Conservation (phyloP, 1,140 invertebrate genomes). For the Cydia fagiglandana region DNA sequence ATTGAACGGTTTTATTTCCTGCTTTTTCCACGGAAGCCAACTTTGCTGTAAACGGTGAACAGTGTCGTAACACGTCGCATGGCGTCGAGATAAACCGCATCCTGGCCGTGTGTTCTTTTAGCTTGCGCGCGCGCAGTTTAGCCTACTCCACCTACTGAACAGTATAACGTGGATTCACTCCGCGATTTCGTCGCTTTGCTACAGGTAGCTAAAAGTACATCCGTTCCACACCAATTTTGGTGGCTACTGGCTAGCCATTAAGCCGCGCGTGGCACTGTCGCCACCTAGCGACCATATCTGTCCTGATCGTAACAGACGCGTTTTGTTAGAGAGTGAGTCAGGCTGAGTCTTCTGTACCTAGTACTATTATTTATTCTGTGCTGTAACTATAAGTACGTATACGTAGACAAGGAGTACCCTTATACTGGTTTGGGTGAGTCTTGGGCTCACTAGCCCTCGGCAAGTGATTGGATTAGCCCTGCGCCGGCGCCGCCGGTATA, state of each 20-base stretch:
- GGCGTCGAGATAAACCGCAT: conserved; percentile 7
- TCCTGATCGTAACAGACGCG: too few relatives aligned
- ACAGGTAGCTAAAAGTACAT: too few relatives aligned
- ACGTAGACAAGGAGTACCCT: not conserved
- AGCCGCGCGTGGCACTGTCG: too few relatives aligned
- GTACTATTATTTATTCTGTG: too few relatives aligned
- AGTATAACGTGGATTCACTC: not conserved
- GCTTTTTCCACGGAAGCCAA: conserved; percentile 17
- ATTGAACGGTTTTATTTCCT: conserved; percentile 19
- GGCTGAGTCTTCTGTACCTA: too few relatives aligned
- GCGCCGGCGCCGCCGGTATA: conserved; percentile 14
- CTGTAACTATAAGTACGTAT: not conserved
- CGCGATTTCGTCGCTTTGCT: too few relatives aligned
- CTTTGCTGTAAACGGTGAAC: conserved; percentile 5
- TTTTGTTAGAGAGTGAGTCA: too few relatives aligned
- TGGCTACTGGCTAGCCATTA: too few relatives aligned
- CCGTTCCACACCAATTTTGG: too few relatives aligned
- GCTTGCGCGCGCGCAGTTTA: not conserved
- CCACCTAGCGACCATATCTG: too few relatives aligned
- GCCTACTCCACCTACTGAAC: not conserved
- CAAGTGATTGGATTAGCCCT: not conserved
- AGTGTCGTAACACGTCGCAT: conserved; percentile 6
- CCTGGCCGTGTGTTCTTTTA: not conserved
- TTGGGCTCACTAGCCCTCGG: not conserved
- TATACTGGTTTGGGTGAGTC: not conserved